Evolutionary conservation across 2,113 vertebrate species (phyloP).

Genomic region (Jacana jacana): DNA sequence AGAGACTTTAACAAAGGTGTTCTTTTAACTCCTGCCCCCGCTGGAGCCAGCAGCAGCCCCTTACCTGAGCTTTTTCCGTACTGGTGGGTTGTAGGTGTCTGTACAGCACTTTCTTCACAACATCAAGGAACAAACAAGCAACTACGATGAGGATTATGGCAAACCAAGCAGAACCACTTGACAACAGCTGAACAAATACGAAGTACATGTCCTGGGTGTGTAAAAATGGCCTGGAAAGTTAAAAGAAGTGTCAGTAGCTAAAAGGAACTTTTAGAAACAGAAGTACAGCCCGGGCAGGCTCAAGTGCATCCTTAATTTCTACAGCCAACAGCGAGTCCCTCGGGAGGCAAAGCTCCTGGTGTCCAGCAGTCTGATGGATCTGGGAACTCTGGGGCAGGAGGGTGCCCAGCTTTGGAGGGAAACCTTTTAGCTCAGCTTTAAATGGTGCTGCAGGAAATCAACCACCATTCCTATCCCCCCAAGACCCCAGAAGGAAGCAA

Average conservation of each 20-base stretch:
- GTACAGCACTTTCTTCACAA: slow-evolving; percentile 94
- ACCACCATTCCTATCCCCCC: background rate
- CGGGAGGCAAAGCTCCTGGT: background rate
- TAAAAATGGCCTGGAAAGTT: slow-evolving; percentile 89
- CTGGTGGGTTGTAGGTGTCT: slow-evolving; percentile 90
- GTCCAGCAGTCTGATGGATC: background rate
- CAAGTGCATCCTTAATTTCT: background rate
- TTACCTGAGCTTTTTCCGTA: slow-evolving; percentile 97
- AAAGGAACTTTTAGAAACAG: background rate
- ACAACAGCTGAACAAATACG: slow-evolving; percentile 94
- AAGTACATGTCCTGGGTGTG: slow-evolving; percentile 98
- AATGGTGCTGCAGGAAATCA: background rate
- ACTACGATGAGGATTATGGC: slow-evolving; percentile 93
- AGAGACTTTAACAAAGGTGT: background rate
- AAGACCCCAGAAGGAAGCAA: background rate
- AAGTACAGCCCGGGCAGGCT: background rate
- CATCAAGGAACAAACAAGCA: slow-evolving; percentile 89
- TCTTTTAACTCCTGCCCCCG: background rate
- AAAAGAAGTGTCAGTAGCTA: slow-evolving; percentile 23
- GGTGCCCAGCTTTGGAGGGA: background rate
- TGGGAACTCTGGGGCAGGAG: background rate
- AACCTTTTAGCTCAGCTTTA: background rate
- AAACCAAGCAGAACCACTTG: slow-evolving; percentile 97
- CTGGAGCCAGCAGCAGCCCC: background rate
- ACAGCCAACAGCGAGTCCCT: background rate